Evolutionary conservation across 2,888 invertebrate species (phyloP), one percentile per base, ranked within the genome.

Genomic region (Lasioglossum lativentre): DNA sequence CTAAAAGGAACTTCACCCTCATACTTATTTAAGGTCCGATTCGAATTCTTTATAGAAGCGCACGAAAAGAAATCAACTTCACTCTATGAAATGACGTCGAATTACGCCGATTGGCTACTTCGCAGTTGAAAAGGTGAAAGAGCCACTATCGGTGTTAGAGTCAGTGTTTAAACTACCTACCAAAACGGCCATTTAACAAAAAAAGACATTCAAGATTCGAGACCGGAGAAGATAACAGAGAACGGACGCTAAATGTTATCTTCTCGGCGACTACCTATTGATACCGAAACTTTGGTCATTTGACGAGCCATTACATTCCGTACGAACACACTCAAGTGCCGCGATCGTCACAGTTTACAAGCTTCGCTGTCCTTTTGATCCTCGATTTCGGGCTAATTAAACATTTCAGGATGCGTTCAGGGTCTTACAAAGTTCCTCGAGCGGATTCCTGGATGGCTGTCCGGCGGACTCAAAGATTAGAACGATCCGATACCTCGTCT

Each of bases 391-490:
- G 38, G 38, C 23, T 23, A 23, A 68, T 68, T 68, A 68, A 34
- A 68, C 68, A 68, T 38, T 68, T 34, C 38, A 38, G 19, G 10
- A 4, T 1, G 23, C 68, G 34, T 38, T 68, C 68, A 38, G 34
- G 12, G 1, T 23, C 2, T 38, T 19, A 34, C 23, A 4, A 68
- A 68, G 40, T 70, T 70, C 40, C 14, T 70, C 38, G 23, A 68
- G 10, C n/a, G 40, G 38, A 68, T 40, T 38, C 16, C 68, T 75
- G 73, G 82, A 70, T 85, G 86, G 80, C 88, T 90, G 92, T 90
- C 90, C 91, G 91, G 92, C 91, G 10, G 90, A 90, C 12, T 90
- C 85, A 90, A 81, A 89, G 90, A 92, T 92, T 91, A 92, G 89
- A 89, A 90, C n/a, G n/a, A n/a, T n/a, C n/a, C n/a, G n/a, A n/a